Evolutionary conservation across 2,888 invertebrate genomes (phyloP), one percentile per base, ranked within the genome.

Genomic region (Caenorhabditis auriculariae): DNA sequence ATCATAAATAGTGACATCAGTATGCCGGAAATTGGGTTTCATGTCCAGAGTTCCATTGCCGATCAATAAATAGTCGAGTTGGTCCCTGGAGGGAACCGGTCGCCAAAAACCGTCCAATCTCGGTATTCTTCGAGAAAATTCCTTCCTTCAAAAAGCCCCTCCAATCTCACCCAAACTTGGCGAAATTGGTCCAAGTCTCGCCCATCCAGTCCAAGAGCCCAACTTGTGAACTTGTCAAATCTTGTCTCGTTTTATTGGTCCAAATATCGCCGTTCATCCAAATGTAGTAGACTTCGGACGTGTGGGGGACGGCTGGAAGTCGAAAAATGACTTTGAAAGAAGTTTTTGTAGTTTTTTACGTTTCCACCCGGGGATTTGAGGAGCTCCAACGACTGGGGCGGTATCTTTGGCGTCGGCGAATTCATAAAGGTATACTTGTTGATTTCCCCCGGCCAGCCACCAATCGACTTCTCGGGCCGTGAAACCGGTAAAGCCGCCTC

Each of bases 161-260:
- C n/a, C n/a, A n/a, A n/a, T n/a, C 27, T 28, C 5, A 46, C 46
- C 46, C 46, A n/a, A 15, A 46, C 28, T 46, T 46, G 26, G 54
- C 54, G 24, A 54, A 54, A 29, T 47, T 54, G n/a, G 47, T 54
- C 54, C 54, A 54, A 5, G 47, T 46, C 24, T 46, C 47, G 15
- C 47, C 54, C n/a, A 54, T 47, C 54, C 54, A 54, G n/a, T 54
- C 38, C 15, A 39, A 29, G 21, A 54, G 27, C 6, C 38, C 38
- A 21, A 23, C 23, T 2, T n/a, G n/a, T n/a, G n/a, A n/a, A n/a
- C n/a, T n/a, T n/a, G n/a, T n/a, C n/a, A n/a, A n/a, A n/a, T n/a
- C n/a, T n/a, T n/a, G n/a, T n/a, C n/a, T n/a, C n/a, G n/a, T n/a
- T n/a, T n/a, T n/a, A n/a, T n/a, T n/a, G n/a, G n/a, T n/a, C n/a